Evolutionary conservation across 35 echinoderm and acorn worm genomes (phyloP).

Genomic region (Apostichopus japonicus): DNA sequence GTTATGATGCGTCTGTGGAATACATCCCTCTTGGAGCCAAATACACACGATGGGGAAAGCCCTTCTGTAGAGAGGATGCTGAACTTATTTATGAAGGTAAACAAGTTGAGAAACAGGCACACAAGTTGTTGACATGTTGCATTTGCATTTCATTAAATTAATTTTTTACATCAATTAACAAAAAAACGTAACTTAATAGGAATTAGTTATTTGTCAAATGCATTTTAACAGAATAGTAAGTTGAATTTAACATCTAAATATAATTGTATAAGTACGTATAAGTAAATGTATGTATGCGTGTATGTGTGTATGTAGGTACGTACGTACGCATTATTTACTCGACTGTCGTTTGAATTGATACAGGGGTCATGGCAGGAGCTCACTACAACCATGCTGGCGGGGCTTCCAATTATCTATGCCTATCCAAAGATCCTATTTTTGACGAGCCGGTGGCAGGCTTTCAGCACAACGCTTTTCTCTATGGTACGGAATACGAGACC

Average conservation of each 20-base stretch:
- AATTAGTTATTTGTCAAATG: no score
- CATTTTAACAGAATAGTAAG: no score
- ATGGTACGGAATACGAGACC: slow-evolving; percentile 55
- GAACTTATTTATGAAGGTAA: background rate
- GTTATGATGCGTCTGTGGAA: background rate
- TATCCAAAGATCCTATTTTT: slow-evolving; percentile 19
- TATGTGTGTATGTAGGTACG: no score
- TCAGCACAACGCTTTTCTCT: slow-evolving; percentile 21
- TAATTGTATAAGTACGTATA: no score
- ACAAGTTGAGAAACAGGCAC: no score
- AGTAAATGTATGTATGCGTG: no score
- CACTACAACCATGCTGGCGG: slow-evolving; percentile 47
- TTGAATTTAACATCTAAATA: no score
- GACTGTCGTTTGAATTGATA: background rate
- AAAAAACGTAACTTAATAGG: no score
- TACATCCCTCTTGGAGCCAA: background rate
- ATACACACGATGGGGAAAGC: background rate
- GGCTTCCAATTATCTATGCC: slow-evolving; percentile 37
- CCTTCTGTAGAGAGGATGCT: background rate
- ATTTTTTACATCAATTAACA: no score
- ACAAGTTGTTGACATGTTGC: no score
- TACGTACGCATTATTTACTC: background rate
- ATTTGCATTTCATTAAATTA: no score
- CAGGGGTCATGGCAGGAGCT: slow-evolving; percentile 20
- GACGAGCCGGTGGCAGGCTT: slow-evolving; percentile 1